A percentile compares a stretch with the other conserved stretches of the same genome.
These are phyloP conservation scores for Psittacara wagleri DNA, from an alignment of 2,113 vertebrate genomes.

Conservation along the genomic window DNA sequence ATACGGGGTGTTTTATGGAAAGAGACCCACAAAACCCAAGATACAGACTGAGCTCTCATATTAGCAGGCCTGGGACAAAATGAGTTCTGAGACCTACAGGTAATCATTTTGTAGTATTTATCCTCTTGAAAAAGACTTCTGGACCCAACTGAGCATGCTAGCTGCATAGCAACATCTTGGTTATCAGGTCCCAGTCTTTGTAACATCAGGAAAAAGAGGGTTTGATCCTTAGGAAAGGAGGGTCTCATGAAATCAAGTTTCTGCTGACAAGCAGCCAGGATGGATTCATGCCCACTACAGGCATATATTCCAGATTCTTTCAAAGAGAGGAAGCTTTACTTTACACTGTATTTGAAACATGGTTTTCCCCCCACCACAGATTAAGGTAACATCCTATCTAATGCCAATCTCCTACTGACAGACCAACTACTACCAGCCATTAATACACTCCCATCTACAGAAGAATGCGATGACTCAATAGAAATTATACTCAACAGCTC, in stretches of 20 bases:
- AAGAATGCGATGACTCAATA: not conserved
- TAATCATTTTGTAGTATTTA: not conserved
- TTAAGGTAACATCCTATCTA: not conserved
- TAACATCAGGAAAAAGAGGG: not conserved
- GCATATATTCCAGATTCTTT: not conserved
- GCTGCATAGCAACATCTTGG: not conserved
- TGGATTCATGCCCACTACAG: accelerated
- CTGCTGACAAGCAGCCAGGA: not conserved
- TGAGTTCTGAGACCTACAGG: not conserved
- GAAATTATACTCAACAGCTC: not conserved
- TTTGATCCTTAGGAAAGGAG: not conserved
- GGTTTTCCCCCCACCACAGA: not conserved
- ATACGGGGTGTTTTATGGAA: not conserved
- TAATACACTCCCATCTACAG: not conserved
- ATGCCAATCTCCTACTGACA: not conserved
- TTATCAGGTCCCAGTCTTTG: not conserved
- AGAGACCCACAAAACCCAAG: not conserved
- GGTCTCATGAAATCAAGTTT: not conserved
- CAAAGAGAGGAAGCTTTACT: not conserved
- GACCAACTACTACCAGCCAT: not conserved
- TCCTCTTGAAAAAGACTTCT: not conserved
- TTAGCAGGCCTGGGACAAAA: not conserved
- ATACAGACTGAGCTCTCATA: not conserved
- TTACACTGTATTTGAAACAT: not conserved
- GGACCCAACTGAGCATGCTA: not conserved